phyloP scores from a whole-genome alignment of 2,888 invertebrate species.

The Carpatolechia fugitivella region DNA sequence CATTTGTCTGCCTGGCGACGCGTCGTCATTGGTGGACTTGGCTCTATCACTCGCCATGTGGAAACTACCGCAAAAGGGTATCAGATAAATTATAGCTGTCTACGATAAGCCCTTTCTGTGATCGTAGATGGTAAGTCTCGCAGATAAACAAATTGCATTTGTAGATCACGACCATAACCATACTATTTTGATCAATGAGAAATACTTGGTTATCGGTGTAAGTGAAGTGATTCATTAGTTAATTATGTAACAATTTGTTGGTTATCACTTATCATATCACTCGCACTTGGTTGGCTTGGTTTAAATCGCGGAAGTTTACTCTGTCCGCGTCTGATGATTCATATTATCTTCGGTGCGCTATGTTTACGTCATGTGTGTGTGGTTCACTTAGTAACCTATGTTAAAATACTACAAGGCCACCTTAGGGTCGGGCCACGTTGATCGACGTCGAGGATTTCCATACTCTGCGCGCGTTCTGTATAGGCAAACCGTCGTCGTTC shows the following conservation, averaged over 20 bases:
- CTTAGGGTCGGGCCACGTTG: background rate
- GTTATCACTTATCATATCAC: too few relatives aligned
- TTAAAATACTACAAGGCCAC: background rate
- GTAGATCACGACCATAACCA: too few relatives aligned
- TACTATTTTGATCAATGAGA: background rate
- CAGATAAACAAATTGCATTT: background rate
- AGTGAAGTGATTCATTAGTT: background rate
- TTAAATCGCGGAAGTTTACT: background rate
- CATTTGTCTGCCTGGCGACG: conserved; percentile 7
- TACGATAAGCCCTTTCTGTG: too few relatives aligned
- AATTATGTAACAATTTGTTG: background rate
- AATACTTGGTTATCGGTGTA: too few relatives aligned
- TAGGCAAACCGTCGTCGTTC: background rate
- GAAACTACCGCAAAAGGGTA: background rate
- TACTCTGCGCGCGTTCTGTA: background rate
- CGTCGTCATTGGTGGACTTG: background rate
- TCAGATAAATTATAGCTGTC: too few relatives aligned
- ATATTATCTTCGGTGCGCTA: background rate
- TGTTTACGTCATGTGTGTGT: background rate
- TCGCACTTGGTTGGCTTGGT: background rate
- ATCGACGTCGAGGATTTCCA: too few relatives aligned
- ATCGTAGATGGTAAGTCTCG: background rate
- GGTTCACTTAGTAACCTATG: background rate
- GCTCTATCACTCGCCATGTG: background rate
- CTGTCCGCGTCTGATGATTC: background rate